Evolutionary conservation across 2,797 vertebrate species (phyloP), one percentile per base, ranked within the genome.

Genomic region (Antennarius maculatus): DNA sequence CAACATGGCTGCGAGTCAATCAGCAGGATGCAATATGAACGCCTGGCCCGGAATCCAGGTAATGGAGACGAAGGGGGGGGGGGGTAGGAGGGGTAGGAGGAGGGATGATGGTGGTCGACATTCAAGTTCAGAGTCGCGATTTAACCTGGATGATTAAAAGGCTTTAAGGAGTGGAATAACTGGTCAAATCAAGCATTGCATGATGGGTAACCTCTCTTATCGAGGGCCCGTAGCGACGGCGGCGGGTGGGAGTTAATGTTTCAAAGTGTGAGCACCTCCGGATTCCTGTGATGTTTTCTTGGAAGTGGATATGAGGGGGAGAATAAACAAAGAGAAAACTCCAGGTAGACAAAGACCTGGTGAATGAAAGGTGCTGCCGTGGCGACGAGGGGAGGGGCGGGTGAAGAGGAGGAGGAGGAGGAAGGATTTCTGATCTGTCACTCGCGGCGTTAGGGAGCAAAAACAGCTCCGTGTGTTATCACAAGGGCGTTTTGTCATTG

Each of bases 11-110:
- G 79, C 84, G 58, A 88, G 89, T 93, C 92, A 90, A 87, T 93
- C 92, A 90, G 78, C 92, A 82, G 69, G 48, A 66, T 6, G 82
- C 83, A 92, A 92, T 89, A 91, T 88, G 81, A 84, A 87, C 80
- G 83, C 69, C 82, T 68, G 60, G 59, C 71, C 73, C 50, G 69
- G 83, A 85, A 77, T 83, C 77, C 86, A 83, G 81, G 78, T 89
- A 86, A 87, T 81, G 46, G 83, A 85, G 80, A 78, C 34, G 49
- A 62, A 37, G 47, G 31, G 31, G 27, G 29, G 45, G 41, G 29
- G 46, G 46, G 6, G n/a, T 46, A 6, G 27, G 48, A 28, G 29
- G 43, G 13, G 4, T 27, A 1, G 7, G 31, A 29, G 69, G 46
- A 3, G 58, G 80, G 59, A 69, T 58, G 68, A 79, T 72, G 71